phyloP scores from a whole-genome alignment of 2,888 invertebrate genomes.

The Flabesymbios commensalis region DNA sequence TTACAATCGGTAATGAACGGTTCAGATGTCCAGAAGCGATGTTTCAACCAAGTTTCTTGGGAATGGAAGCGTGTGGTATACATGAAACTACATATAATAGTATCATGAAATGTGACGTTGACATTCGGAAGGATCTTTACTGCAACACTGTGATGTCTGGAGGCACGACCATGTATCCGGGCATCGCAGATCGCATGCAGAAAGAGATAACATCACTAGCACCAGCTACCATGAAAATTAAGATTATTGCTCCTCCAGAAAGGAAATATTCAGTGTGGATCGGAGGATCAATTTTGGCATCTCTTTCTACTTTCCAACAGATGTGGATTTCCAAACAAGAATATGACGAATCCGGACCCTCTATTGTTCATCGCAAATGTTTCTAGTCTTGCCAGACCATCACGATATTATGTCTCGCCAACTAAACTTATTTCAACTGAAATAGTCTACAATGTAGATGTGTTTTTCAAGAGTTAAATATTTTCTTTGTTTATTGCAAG shows the following conservation, averaged over 20 bases:
- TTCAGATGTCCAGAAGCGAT: slow-evolving; percentile 56
- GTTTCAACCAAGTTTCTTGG: slow-evolving; percentile 59
- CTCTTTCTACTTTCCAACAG: slow-evolving; percentile 85
- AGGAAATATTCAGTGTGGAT: slow-evolving; percentile 98
- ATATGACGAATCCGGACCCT: slow-evolving; percentile 94
- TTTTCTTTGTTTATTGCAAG: no score
- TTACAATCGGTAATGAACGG: slow-evolving; percentile 55
- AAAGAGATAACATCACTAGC: slow-evolving; percentile 90
- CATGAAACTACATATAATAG: slow-evolving; percentile 50
- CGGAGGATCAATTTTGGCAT: slow-evolving; percentile 95
- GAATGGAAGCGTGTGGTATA: slow-evolving; percentile 47
- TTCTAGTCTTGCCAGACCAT: slow-evolving; percentile 77
- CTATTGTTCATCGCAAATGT: slow-evolving; percentile 95
- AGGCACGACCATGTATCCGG: slow-evolving; percentile 95
- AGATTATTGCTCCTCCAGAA: slow-evolving; percentile 88
- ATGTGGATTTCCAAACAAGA: slow-evolving; percentile 98
- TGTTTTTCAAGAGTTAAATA: no score
- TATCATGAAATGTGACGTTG: slow-evolving; percentile 60
- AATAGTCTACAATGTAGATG: no score
- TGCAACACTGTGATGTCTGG: slow-evolving; percentile 81
- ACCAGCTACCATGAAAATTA: slow-evolving; percentile 70
- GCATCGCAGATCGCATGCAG: slow-evolving; percentile 97
- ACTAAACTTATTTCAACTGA: no score
- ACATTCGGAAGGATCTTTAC: slow-evolving; percentile 59
- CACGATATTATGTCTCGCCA: no score